Base-by-base conservation (phyloP, 2,797 vertebrate species). In the Picus viridis region DNA sequence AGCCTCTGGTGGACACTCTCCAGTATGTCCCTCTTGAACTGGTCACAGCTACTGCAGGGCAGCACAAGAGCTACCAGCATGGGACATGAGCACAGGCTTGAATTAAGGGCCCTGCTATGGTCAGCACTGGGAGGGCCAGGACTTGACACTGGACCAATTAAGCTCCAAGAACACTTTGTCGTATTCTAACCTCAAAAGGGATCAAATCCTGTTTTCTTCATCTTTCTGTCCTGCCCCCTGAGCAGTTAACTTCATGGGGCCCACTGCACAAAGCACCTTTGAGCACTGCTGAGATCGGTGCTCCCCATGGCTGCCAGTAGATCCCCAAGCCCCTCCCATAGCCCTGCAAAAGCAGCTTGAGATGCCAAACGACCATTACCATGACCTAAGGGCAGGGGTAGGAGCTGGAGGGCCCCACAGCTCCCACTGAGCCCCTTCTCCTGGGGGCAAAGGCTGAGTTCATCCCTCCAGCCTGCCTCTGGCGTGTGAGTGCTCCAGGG, bases 171-270 rank as follows among this genome's bases (percentile, higher is more conserved):
- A 80, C 41, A n/a, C 79, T 93, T 94, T 70, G 80, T 90, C 89
- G 78, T 86, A 61, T 78, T 15, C 73, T 86, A 89, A 91, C 79
- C 89, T 53, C 63, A 45, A 0, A 6, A 86, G 89, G 80, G 83
- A 83, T 83, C 94, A 94, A 93, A 92, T 89, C 61, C 85, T 69
- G 63, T 94, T 95, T 86, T 67, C 91, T 93, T 95, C 45, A 70
- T 96, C 92, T 91, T 93, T 96, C 95, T 94, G 91, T 89, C 89
- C 65, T 85, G 76, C 79, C 88, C 89, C 71, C 86, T 64, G 84
- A 93, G 89, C 91, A 54, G 85, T 79, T 92, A 41, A 83, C 94
- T 93, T 88, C 39, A 10, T 73, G 59, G 57, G 80, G 77, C 36
- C 19, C 75, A 7, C 57, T 54, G 83, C 27, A 27, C 72, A 86